Evolutionary conservation across 2,113 vertebrate genomes (phyloP).

Genomic region (Paraplagusia blochii): DNA sequence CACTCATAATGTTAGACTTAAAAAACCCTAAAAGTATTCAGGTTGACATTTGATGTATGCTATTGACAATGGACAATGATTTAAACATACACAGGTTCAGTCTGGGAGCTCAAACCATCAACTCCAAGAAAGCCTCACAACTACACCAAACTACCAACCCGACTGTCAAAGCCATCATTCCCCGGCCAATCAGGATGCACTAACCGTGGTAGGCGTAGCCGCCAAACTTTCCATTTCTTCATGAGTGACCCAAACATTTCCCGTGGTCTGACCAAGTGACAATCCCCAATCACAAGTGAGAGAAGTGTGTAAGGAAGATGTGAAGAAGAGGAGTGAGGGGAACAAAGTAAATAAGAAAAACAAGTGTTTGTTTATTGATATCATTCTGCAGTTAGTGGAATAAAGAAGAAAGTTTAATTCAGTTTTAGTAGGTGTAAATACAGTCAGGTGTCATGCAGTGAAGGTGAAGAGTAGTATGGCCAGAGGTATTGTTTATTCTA

Average conservation of each 20-base stretch:
- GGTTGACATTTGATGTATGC: no score
- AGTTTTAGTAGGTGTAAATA: conserved; percentile 32
- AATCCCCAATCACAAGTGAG: conserved; percentile 75
- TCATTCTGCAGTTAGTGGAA: conserved; percentile 4
- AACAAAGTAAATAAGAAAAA: conserved; percentile 74
- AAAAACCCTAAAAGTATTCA: no score
- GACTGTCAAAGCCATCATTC: background rate
- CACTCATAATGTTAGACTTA: no score
- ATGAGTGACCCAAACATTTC: conserved; percentile 99
- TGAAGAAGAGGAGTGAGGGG: conserved; percentile 72
- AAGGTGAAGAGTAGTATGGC: conserved; percentile 1
- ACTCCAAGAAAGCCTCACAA: conserved; percentile 36
- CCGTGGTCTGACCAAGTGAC: conserved; percentile 88
- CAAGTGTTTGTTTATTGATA: conserved; percentile 50
- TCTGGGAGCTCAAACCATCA: background rate
- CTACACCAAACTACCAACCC: conserved; percentile 7
- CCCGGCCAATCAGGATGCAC: conserved; percentile 67
- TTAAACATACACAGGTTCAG: no score
- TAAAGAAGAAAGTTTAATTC: background rate
- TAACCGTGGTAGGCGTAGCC: conserved; percentile 95
- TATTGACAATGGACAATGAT: no score
- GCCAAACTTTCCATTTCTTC: conserved; percentile 99
- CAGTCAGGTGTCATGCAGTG: conserved; percentile 32
- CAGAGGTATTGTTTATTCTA: background rate
- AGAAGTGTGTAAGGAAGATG: conserved; percentile 76